phyloP scores from a whole-genome alignment of 2,113 vertebrate genomes.

The Hyaena hyaena region DNA sequence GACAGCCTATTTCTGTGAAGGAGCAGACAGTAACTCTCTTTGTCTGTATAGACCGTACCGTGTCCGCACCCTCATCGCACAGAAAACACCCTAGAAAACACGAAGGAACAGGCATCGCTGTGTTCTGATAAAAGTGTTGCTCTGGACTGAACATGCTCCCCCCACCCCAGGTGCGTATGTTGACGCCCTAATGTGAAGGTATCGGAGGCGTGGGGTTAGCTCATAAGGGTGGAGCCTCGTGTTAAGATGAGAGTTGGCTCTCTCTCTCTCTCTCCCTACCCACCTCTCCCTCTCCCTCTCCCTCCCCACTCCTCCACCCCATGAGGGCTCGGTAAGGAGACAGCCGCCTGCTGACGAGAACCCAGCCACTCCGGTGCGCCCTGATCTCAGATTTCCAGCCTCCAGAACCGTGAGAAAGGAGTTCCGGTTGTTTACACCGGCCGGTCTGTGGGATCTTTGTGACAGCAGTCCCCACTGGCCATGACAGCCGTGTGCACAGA shows the following conservation, averaged over 20 bases:
- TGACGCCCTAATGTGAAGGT: neutral
- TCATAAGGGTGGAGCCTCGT: neutral
- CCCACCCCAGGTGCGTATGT: neutral
- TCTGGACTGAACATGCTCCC: neutral
- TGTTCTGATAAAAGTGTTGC: neutral
- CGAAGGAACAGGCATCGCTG: accelerated
- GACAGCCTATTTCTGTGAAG: neutral
- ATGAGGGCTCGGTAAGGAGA: neutral
- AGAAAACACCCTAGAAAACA: too few relatives aligned
- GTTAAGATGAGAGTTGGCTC: too few relatives aligned
- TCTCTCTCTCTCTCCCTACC: too few relatives aligned
- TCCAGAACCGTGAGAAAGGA: neutral
- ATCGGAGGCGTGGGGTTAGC: neutral
- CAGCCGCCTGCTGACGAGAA: neutral
- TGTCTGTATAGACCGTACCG: neutral
- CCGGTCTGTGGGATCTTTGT: neutral
- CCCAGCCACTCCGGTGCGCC: accelerated
- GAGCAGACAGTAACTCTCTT: too few relatives aligned
- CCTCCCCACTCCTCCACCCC: accelerated
- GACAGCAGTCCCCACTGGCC: neutral
- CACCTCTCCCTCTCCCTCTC: too few relatives aligned
- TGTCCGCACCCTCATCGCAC: accelerated
- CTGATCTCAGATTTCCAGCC: neutral
- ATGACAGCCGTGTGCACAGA: neutral
- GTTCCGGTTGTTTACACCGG: neutral